Percentiles rank a stretch among this genome's conserved stretches.
Evolutionary conservation across 2,113 vertebrate genomes (phyloP).

Genomic region (Morphnarchus princeps): DNA sequence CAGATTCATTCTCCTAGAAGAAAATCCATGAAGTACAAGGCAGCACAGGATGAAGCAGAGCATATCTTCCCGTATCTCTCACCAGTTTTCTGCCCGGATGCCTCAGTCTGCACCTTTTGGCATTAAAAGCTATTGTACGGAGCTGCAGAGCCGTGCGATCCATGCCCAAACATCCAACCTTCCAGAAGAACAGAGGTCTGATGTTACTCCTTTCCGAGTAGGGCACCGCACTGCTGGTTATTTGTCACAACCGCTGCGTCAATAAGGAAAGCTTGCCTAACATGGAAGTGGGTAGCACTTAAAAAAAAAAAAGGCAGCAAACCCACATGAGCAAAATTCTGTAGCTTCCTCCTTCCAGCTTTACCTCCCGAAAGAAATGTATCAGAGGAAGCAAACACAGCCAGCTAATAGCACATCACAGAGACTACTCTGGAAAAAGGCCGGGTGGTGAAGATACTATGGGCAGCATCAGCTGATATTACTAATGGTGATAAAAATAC

Average conservation of each 20-base stretch:
- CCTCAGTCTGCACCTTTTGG: neutral
- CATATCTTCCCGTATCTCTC: neutral
- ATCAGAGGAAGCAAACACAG: neutral
- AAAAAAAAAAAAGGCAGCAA: neutral
- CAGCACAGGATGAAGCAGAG: neutral
- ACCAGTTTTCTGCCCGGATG: neutral
- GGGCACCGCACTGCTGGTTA: neutral
- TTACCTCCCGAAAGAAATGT: neutral
- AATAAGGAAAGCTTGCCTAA: neutral
- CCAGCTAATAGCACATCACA: neutral
- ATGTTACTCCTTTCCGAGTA: neutral
- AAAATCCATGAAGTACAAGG: neutral
- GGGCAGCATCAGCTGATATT: neutral
- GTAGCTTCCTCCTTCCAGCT: neutral
- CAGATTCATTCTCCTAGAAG: neutral
- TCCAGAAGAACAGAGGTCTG: neutral
- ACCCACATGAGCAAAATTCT: neutral
- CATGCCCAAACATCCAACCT: neutral
- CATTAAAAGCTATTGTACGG: neutral
- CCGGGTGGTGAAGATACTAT: neutral
- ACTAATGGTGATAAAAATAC: neutral
- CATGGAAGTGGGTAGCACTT: neutral
- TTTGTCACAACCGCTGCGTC: neutral
- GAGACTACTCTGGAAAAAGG: neutral
- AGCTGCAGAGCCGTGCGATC: neutral